Conservation (phyloP, 2,113 vertebrate genomes). For the Megaceryle maxima region DNA sequence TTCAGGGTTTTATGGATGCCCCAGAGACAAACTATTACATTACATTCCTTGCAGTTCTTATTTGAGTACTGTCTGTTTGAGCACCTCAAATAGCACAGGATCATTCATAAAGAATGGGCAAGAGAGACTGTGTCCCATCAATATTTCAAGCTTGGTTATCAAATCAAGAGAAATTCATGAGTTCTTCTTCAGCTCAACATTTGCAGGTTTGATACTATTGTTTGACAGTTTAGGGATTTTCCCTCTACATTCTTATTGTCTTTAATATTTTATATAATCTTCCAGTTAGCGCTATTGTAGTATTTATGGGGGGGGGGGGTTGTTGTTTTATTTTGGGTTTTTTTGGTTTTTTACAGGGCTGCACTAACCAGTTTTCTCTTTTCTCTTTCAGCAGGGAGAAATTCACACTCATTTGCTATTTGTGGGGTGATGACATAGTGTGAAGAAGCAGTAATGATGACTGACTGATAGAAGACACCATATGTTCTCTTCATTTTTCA, state of each 20-base stretch:
- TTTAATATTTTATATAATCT: slow-evolving; percentile 57
- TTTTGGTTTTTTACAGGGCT: background rate
- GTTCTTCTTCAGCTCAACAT: slow-evolving; percentile 32
- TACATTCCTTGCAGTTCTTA: background rate
- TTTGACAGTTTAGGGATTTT: slow-evolving; percentile 57
- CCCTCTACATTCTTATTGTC: slow-evolving; percentile 24
- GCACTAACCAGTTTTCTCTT: slow-evolving; percentile 6
- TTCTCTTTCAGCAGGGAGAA: slow-evolving; percentile 36
- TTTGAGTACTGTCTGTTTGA: slow-evolving; percentile 59
- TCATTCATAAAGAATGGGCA: slow-evolving; percentile 54
- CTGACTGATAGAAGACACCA: slow-evolving; percentile 64
- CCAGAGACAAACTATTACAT: slow-evolving; percentile 62
- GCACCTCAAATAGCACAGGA: slow-evolving; percentile 52
- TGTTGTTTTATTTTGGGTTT: background rate
- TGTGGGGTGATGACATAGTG: slow-evolving; percentile 54
- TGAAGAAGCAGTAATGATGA: slow-evolving; percentile 68
- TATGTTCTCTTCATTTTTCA: slow-evolving; percentile 60
- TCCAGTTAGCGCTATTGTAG: slow-evolving; percentile 33
- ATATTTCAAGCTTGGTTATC: slow-evolving; percentile 69
- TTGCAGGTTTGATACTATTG: slow-evolving; percentile 31
- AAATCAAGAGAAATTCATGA: slow-evolving; percentile 58
- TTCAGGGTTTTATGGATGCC: slow-evolving; percentile 48
- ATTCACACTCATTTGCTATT: slow-evolving; percentile 65
- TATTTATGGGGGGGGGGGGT: too few species aligned
- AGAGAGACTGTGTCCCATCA: slow-evolving; percentile 55